Percentiles rank a stretch among this genome's conserved stretches.
Evolutionary conservation across 2,797 vertebrate species (phyloP).

Genomic region (Knipowitschia caucasica): DNA sequence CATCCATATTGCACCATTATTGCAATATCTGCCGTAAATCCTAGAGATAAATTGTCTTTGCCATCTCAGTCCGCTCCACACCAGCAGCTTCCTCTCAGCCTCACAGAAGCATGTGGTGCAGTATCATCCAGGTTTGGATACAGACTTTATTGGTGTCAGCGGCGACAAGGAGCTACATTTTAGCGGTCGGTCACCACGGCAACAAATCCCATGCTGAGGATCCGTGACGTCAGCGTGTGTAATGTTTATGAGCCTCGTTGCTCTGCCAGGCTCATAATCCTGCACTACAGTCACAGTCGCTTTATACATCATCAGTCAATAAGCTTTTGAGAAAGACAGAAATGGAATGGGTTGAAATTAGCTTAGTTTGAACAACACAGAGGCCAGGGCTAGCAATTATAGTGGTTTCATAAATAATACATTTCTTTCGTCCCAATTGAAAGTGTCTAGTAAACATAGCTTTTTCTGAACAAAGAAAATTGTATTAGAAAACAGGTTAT

Average conservation of each 20-base stretch:
- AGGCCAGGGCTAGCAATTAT: too few species aligned
- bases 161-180: slow-evolving; percentile 48
- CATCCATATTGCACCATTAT: too few species aligned
- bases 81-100: not conserved
- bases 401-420: too few species aligned
- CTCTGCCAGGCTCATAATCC: not conserved
- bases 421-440: too few species aligned
- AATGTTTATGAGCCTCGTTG: slow-evolving; percentile 19
- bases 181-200: slow-evolving; percentile 72
- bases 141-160: slow-evolving; percentile 10
- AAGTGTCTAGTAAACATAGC: too few species aligned
- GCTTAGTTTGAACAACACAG: too few species aligned
- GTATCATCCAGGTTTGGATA: slow-evolving; percentile 4
- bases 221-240: slow-evolving; percentile 46
- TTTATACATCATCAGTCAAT: not conserved
- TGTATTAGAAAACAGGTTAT: too few species aligned
- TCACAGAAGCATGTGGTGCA: not conserved
- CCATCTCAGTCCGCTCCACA: not conserved
- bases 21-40: too few species aligned
- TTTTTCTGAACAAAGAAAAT: too few species aligned
- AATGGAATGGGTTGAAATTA: too few species aligned
- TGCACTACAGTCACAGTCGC: slow-evolving; percentile 6
- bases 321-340: too few species aligned
- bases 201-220: slow-evolving; percentile 63
- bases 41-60: not conserved